These are phyloP conservation scores for Vulpes lagopus DNA, from an alignment of 2,113 vertebrate species.

Conservation along the genomic window DNA sequence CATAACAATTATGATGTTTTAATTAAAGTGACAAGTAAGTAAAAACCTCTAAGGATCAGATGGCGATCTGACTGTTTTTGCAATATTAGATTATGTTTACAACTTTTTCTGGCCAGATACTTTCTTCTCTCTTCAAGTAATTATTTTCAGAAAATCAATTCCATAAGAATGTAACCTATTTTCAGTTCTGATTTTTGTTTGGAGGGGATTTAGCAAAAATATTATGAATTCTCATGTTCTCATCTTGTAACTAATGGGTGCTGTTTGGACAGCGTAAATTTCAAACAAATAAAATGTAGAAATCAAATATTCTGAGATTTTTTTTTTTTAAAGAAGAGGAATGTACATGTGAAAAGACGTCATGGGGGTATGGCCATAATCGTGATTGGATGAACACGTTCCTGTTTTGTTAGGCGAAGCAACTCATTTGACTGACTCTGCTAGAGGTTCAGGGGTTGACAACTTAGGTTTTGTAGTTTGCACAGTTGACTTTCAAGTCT, in stretches of 20 bases:
- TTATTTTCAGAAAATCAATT: slow-evolving; percentile 43
- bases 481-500: background rate
- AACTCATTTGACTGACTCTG: background rate
- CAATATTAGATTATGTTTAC: background rate
- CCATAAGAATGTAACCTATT: background rate
- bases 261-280: background rate
- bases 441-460: background rate
- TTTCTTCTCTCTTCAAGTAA: slow-evolving; percentile 16
- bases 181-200: slow-evolving; percentile 1
- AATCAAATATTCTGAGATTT: background rate
- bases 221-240: background rate
- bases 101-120: background rate
- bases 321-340: background rate
- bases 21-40: background rate
- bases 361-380: no score
- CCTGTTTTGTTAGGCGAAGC: background rate
- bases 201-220: background rate
- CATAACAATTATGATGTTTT: background rate
- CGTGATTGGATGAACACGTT: background rate
- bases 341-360: background rate
- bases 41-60: background rate
- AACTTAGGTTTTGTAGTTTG: background rate
- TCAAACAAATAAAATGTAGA: background rate
- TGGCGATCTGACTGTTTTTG: background rate
- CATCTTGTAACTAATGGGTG: background rate